These are phyloP conservation scores for Plutella xylostella DNA, from an alignment of 2,888 invertebrate genomes.

Conservation along the genomic window DNA sequence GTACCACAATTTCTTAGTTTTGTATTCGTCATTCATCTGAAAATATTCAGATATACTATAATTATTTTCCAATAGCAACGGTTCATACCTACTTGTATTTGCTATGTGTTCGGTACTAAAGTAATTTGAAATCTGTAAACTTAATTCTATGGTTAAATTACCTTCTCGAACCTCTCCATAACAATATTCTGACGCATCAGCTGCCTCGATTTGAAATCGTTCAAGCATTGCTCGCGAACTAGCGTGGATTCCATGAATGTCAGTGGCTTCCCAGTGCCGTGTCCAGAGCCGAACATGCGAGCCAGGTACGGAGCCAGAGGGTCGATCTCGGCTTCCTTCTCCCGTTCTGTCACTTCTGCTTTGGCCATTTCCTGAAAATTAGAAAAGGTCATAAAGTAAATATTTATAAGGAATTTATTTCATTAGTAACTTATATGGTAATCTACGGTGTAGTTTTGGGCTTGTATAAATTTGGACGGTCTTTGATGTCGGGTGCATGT, in stretches of 20 bases:
- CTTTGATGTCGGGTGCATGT: too few species aligned
- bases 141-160: too few species aligned
- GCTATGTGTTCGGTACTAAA: too few species aligned
- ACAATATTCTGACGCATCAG: constrained; percentile 73
- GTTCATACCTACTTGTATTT: too few species aligned
- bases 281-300: constrained; percentile 61
- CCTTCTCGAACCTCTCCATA: constrained; percentile 75
- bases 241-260: constrained; percentile 58
- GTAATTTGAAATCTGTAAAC: too few species aligned
- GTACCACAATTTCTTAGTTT: constrained; percentile 69
- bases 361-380: constrained; percentile 52
- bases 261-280: constrained; percentile 42
- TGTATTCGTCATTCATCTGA: constrained; percentile 61
- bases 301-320: constrained; percentile 74
- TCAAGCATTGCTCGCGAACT: constrained; percentile 71
- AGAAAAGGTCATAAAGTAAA: neutral
- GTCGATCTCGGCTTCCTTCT: constrained; percentile 73
- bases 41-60: constrained; percentile 21
- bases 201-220: constrained; percentile 74
- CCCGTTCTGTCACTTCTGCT: constrained; percentile 65
- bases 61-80: too few species aligned
- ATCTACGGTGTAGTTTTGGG: too few species aligned
- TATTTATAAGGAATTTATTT: too few species aligned
- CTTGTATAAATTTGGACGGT: too few species aligned
- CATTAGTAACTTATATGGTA: too few species aligned